Evolutionary conservation across 2,888 invertebrate species (phyloP).

Genomic region (Drosophila infuscata): DNA sequence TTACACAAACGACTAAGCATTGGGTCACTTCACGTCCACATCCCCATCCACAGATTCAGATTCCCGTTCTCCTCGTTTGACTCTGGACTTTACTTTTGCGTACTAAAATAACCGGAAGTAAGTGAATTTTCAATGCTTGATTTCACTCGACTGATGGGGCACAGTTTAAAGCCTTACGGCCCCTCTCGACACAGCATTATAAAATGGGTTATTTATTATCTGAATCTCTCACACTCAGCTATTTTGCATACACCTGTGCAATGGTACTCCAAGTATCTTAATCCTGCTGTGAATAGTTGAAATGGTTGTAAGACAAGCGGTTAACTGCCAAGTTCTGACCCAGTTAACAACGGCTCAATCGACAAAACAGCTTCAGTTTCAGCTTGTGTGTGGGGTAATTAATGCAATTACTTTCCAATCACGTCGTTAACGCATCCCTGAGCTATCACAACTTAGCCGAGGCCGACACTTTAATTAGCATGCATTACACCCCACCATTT

Average conservation of each 20-base stretch:
- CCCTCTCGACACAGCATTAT: not conserved
- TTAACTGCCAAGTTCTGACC: slow-evolving; percentile 30
- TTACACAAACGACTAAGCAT: slow-evolving; percentile 75
- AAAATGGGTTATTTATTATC: slow-evolving; percentile 41
- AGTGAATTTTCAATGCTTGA: slow-evolving; percentile 76
- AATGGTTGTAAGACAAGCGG: not conserved
- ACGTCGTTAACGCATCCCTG: slow-evolving; percentile 41
- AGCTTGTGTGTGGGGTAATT: slow-evolving; percentile 43
- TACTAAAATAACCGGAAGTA: slow-evolving; percentile 78
- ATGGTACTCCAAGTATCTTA: not conserved
- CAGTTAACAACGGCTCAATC: slow-evolving; percentile 39
- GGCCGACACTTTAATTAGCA: slow-evolving; percentile 50
- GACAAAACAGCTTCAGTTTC: not conserved
- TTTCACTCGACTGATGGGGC: slow-evolving; percentile 53
- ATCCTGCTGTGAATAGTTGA: not conserved
- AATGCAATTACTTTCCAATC: slow-evolving; percentile 74
- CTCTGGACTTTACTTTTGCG: slow-evolving; percentile 68
- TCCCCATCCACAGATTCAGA: slow-evolving; percentile 7
- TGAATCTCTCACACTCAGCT: not conserved
- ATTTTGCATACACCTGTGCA: slow-evolving; percentile 37
- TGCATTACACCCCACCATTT: not conserved
- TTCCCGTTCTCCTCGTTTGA: slow-evolving; percentile 26
- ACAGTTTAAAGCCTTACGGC: not conserved
- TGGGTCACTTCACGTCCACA: slow-evolving; percentile 39
- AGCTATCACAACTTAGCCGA: slow-evolving; percentile 38